phyloP scores from a whole-genome alignment of 2,113 vertebrate genomes.

The Xiphias gladius region DNA sequence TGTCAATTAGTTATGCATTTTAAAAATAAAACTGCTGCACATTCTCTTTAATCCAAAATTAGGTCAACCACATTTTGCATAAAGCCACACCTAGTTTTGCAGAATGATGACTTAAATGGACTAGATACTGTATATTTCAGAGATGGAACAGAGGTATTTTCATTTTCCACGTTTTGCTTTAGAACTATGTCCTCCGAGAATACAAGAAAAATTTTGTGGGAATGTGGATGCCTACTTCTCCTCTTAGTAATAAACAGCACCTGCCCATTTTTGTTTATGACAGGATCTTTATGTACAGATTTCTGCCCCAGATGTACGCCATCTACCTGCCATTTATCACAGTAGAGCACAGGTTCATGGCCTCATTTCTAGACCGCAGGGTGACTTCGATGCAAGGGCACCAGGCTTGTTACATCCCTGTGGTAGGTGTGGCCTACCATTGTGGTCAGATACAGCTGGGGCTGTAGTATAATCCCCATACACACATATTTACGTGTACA shows the following conservation, averaged over 20 bases:
- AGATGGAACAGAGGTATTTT: not conserved
- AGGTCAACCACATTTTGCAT: not conserved
- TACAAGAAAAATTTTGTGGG: not conserved
- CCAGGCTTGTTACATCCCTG: constrained; percentile 21
- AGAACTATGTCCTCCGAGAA: not conserved
- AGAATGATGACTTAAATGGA: not conserved
- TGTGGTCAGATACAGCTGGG: constrained; percentile 64
- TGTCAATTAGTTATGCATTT: not conserved
- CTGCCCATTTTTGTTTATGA: constrained; percentile 9
- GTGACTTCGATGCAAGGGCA: constrained; percentile 19
- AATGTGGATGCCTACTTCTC: not conserved
- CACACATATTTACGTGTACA: not conserved
- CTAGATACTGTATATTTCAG: not conserved
- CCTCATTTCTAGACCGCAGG: constrained; percentile 36
- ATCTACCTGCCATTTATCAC: not conserved
- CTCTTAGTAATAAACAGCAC: constrained; percentile 13
- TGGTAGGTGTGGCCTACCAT: constrained; percentile 61
- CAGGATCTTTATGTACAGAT: constrained; percentile 6
- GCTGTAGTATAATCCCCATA: constrained; percentile 21
- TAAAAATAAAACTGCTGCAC: not conserved
- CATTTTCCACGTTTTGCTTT: not conserved
- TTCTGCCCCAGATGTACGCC: not conserved
- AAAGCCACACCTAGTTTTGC: not conserved
- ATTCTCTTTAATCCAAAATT: not conserved
- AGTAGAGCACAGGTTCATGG: constrained; percentile 33